Evolutionary conservation across 2,888 invertebrate genomes (phyloP), one percentile per base, ranked within the genome.

Genomic region (Leptogaster cylindrica): DNA sequence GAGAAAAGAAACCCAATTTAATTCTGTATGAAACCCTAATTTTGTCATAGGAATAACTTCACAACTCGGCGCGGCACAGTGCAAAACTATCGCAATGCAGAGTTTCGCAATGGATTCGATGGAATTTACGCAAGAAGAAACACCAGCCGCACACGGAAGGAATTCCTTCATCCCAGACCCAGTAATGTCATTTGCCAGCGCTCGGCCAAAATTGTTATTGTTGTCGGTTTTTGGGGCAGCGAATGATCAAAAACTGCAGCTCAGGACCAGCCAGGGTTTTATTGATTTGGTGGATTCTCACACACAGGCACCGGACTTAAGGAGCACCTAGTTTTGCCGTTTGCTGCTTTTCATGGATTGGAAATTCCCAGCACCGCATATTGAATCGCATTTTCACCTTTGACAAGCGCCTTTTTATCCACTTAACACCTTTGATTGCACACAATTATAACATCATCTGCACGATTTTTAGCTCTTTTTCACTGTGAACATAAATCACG

Each of bases 401-500:
- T 61, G n/a, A 6, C 4, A 27, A 44, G 28, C 14, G 18, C 18
- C 44, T 14, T 18, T 41, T 16, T 28, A 61, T 39, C 25, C 41
- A 41, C 58, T 61, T 27, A 14, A 16, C 44, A 41, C 41, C 23
- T 20, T 44, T 61, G 27, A 61, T 18, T 16, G 27, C 28, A 5
- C 48, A 61, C 27, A 25, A 44, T 12, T 44, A 25, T 27, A 61
- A 44, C 44, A 61, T 61, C 44, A 44, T 61, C 25, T 28, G 16
- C 18, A 44, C 20, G 7, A 12, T 61, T 39, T 36, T 23, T 36
- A 12, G 23, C 31, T 44, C 36, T 61, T 61, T 61, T 10, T 39
- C 44, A 44, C 14, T 61, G 25, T 27, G 41, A 61, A 61, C 61
- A 61, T 44, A 61, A 61, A 61, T 61, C 61, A 61, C 61, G 44